Evolutionary conservation across 2,113 vertebrate species (phyloP), one percentile per base, ranked within the genome.

Genomic region (Corythaeola cristata): DNA sequence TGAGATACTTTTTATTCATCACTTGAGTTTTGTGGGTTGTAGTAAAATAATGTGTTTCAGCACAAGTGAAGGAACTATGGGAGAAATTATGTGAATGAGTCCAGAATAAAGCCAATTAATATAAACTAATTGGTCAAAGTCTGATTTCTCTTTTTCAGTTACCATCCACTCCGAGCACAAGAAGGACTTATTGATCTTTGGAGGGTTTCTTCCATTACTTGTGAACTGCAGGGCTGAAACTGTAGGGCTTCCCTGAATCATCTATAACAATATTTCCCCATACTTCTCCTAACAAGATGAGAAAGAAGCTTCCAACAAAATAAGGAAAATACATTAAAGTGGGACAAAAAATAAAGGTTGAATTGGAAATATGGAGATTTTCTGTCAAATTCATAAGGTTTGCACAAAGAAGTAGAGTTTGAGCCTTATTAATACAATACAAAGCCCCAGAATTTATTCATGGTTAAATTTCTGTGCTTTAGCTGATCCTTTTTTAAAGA

Each of bases 381-480:
- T 74, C 67, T 49, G 66, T 55, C 1, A 0, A 69, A 91, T 85
- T 88, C 81, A 69, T 26, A 67, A 50, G 37, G 80, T 76, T 95
- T 95, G 74, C 68, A 78, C 20, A 67, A 93, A 87, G 49, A 93
- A 82, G 75, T 35, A 76, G 85, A 95, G 45, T 92, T 83, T 95
- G 76, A 96, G 85, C 88, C 76, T 88, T 93, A 87, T 85, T 96
- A 94, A 95, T 88, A 88, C 79, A 66, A 45, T 49, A 81, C 67
- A 97, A 95, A 97, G 80, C 89, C 69, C 50, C 22, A 8, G 68
- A 90, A 96, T 97, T 89, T 95, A 89, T 81, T 92, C 47, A 56
- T 75, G 47, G 85, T 93, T 95, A 90, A 94, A 94, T 39, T 89
- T 82, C 76, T 72, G 45, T 75, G 53, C 69, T 91, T 96, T 75